These are phyloP conservation scores for Acridotheres tristis DNA, from an alignment of 2,797 vertebrate species.

Conservation along the genomic window DNA sequence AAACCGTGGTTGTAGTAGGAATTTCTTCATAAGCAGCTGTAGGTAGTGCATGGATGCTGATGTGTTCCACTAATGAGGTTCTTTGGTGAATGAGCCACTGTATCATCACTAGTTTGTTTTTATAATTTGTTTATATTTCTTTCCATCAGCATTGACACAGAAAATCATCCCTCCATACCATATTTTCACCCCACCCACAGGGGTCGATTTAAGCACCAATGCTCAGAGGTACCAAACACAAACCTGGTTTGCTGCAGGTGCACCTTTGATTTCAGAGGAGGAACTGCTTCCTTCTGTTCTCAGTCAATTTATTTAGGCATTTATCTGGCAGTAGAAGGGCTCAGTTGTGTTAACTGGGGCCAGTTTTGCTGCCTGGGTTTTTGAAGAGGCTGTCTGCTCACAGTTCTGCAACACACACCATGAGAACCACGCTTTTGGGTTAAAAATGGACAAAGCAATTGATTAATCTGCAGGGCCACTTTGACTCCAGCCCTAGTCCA, in stretches of 20 bases:
- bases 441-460: not conserved
- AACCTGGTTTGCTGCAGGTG: not conserved
- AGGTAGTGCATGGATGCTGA: conserved; percentile 94
- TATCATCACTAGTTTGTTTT: conserved; percentile 77
- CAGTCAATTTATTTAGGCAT: not conserved
- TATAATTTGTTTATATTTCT: conserved; percentile 73
- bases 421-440: not conserved
- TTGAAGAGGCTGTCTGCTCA: not conserved
- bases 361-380: conserved; percentile 10
- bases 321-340: not conserved
- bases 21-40: conserved; percentile 64
- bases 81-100: conserved; percentile 89
- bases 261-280: not conserved
- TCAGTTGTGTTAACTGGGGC: not conserved
- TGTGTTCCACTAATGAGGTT: conserved; percentile 88
- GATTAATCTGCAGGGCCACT: not conserved
- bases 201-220: conserved; percentile 93
- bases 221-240: conserved; percentile 54
- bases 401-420: not conserved
- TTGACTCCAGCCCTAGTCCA: not conserved
- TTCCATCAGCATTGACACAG: conserved; percentile 80
- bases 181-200: conserved; percentile 86
- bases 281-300: not conserved
- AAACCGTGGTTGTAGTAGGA: conserved; percentile 72
- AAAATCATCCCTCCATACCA: conserved; percentile 75